phyloP scores from a whole-genome alignment of 1,140 invertebrate species.

The Mesaphorura yosii region DNA sequence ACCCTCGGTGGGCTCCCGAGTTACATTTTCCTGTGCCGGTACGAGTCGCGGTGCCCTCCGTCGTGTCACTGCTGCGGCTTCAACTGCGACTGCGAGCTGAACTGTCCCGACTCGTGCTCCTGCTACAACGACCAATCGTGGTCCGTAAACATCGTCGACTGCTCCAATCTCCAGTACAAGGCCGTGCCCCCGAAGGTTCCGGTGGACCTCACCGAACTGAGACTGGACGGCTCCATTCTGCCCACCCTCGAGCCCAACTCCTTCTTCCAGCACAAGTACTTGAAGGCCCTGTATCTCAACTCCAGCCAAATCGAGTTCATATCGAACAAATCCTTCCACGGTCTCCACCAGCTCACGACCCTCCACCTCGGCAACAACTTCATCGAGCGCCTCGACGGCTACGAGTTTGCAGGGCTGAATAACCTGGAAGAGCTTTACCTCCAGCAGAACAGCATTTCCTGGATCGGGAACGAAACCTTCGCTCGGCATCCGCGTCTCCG shows the following conservation, averaged over 20 bases:
- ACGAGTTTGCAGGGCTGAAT: slow-evolving; percentile 66
- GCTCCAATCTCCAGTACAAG: slow-evolving; percentile 59
- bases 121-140: slow-evolving; percentile 81
- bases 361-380: slow-evolving; percentile 70
- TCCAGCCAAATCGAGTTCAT: slow-evolving; percentile 70
- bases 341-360: slow-evolving; percentile 64
- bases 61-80: slow-evolving; percentile 87
- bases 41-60: slow-evolving; percentile 78
- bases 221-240: slow-evolving; percentile 78
- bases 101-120: slow-evolving; percentile 76
- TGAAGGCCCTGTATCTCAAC: slow-evolving; percentile 72
- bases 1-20: slow-evolving; percentile 61
- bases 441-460: slow-evolving; percentile 53
- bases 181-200: slow-evolving; percentile 70
- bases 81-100: slow-evolving; percentile 89
- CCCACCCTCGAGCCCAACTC: slow-evolving; percentile 59
- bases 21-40: slow-evolving; percentile 83
- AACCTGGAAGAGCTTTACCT: slow-evolving; percentile 51
- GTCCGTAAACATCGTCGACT: slow-evolving; percentile 84
- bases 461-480: slow-evolving; percentile 67
- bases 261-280: slow-evolving; percentile 76
- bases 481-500: slow-evolving; percentile 53
- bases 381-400: slow-evolving; percentile 59
- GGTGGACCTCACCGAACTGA: slow-evolving; percentile 82
- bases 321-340: slow-evolving; percentile 81